These are phyloP conservation scores for Odontophorus gujanensis DNA, from an alignment of 2,113 vertebrate species.

Conservation along the genomic window DNA sequence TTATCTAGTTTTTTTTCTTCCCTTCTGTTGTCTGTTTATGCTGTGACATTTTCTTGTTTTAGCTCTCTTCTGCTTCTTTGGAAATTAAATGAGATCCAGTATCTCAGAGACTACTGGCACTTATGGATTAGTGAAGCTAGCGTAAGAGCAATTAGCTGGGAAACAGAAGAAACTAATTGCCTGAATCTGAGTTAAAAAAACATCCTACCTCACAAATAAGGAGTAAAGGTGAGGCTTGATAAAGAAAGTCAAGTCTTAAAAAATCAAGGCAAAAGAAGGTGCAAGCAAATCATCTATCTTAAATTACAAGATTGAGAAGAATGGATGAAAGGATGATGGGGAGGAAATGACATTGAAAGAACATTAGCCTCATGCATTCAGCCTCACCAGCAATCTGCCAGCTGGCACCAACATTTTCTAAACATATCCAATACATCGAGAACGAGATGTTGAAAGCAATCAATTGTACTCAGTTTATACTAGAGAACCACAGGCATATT, in stretches of 20 bases:
- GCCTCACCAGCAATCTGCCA: constrained; percentile 39
- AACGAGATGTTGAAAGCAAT: constrained; percentile 38
- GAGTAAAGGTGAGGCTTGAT: not conserved
- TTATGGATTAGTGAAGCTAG: constrained; percentile 56
- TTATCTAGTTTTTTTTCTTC: constrained; percentile 67
- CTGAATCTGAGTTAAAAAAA: not conserved
- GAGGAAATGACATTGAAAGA: not conserved
- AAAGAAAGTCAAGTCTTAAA: not conserved
- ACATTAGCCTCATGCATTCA: not conserved
- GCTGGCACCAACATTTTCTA: constrained; percentile 51
- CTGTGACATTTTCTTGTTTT: constrained; percentile 75
- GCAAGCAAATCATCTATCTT: not conserved
- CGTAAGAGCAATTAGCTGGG: constrained; percentile 36
- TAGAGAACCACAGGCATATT: constrained; percentile 39
- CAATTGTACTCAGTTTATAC: not conserved
- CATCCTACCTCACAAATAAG: not conserved
- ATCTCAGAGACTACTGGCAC: constrained; percentile 66
- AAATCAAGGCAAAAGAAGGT: not conserved
- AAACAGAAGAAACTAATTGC: not conserved
- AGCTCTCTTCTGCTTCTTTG: constrained; percentile 69
- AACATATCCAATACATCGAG: constrained; percentile 44
- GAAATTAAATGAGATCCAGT: constrained; percentile 66
- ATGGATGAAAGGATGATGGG: not conserved
- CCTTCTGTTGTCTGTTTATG: constrained; percentile 72
- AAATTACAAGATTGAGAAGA: not conserved